phyloP scores from a whole-genome alignment of 1,140 invertebrate species.

The Bombus waltoni region DNA sequence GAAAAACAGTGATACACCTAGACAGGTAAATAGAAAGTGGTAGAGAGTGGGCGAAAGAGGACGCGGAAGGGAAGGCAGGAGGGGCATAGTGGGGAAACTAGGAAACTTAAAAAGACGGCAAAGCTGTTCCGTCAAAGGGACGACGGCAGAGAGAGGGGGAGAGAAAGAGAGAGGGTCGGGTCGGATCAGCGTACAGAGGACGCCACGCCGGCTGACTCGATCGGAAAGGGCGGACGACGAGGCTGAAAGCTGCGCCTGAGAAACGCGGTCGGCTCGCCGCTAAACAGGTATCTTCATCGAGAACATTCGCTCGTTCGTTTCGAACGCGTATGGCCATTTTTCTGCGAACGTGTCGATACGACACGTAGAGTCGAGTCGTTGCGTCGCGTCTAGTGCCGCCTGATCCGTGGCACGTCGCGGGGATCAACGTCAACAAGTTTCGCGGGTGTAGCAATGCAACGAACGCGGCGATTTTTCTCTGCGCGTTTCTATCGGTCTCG shows the following conservation, averaged over 20 bases:
- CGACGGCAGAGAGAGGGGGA: background rate
- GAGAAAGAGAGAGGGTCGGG: background rate
- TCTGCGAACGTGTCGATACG: no score
- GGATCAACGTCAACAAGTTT: no score
- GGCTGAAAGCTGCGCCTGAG: conserved; percentile 27
- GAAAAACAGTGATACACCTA: conserved; percentile 32
- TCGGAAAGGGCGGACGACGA: conserved; percentile 34
- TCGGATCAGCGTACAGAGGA: background rate
- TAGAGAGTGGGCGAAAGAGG: background rate
- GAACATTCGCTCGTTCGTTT: background rate
- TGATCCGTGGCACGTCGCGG: no score
- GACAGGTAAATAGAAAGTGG: conserved; percentile 30
- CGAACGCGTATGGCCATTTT: no score
- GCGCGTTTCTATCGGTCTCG: background rate
- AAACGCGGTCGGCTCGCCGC: background rate
- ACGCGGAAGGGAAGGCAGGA: background rate
- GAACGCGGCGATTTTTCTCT: no score
- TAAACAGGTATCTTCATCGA: background rate
- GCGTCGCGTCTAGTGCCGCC: no score
- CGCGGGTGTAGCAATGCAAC: no score
- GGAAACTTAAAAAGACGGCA: conserved; percentile 30
- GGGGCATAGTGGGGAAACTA: conserved; percentile 6
- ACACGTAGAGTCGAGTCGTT: no score
- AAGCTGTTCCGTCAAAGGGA: conserved; percentile 51
- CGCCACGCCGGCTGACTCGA: conserved; percentile 34